phyloP scores from a whole-genome alignment of 2,113 vertebrate genomes.

The Ariopsis seemanni region DNA sequence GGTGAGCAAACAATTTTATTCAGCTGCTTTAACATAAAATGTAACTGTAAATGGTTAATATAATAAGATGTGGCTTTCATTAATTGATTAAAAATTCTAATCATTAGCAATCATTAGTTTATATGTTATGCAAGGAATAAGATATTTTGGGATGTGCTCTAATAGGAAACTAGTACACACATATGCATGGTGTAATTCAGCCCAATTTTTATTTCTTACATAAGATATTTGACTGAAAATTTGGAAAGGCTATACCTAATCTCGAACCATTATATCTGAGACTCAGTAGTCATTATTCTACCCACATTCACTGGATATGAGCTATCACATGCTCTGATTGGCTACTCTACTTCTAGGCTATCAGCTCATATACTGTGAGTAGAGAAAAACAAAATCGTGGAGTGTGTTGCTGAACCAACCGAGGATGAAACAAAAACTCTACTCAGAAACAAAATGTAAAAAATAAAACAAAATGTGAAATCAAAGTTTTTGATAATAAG shows the following conservation, averaged over 20 bases:
- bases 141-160: not conserved
- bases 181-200: not conserved
- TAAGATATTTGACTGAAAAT: not conserved
- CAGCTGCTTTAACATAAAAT: not conserved
- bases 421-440: no score
- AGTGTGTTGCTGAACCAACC: no score
- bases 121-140: not conserved
- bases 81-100: not conserved
- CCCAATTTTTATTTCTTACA: not conserved
- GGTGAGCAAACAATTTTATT: not conserved
- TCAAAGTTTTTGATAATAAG: no score
- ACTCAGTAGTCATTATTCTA: not conserved
- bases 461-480: no score
- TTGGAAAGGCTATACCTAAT: not conserved
- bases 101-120: not conserved
- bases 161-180: not conserved
- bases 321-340: no score
- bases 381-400: no score
- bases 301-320: no score
- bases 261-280: not conserved
- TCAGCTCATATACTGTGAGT: no score
- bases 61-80: not conserved
- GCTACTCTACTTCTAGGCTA: no score
- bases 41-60: not conserved
- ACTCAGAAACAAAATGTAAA: no score